These are phyloP conservation scores for Silurus aristotelis DNA, from an alignment of 2,797 vertebrate species.

Conservation along the genomic window DNA sequence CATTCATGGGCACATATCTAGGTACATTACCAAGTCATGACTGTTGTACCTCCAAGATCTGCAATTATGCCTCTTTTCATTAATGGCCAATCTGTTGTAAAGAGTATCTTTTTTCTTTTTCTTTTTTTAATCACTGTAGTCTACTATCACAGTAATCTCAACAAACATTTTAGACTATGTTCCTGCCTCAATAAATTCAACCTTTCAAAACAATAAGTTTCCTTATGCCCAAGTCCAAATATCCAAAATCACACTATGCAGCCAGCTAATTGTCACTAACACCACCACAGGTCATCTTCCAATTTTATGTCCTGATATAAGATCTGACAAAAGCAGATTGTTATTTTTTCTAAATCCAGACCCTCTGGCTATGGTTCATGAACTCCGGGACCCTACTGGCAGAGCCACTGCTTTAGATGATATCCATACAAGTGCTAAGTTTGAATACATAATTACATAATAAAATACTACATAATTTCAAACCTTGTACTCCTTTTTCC, in stretches of 20 bases:
- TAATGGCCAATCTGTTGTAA: neutral
- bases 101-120: neutral
- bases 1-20: neutral
- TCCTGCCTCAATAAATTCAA: neutral
- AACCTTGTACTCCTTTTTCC: conserved; percentile 99
- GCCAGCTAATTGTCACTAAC: neutral
- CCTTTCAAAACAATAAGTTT: neutral
- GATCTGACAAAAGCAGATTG: neutral
- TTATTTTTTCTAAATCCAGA: too few species aligned
- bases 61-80: neutral
- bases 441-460: neutral
- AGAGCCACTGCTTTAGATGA: neutral
- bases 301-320: neutral
- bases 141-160: too few species aligned
- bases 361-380: neutral
- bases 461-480: neutral
- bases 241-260: neutral
- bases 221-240: neutral
- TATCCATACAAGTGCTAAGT: neutral
- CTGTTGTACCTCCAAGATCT: neutral
- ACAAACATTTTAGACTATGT: neutral
- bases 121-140: neutral
- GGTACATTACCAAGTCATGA: neutral
- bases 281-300: neutral
- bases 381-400: too few species aligned